These are phyloP conservation scores for Rynchops niger DNA, from an alignment of 2,113 vertebrate genomes.

Conservation along the genomic window DNA sequence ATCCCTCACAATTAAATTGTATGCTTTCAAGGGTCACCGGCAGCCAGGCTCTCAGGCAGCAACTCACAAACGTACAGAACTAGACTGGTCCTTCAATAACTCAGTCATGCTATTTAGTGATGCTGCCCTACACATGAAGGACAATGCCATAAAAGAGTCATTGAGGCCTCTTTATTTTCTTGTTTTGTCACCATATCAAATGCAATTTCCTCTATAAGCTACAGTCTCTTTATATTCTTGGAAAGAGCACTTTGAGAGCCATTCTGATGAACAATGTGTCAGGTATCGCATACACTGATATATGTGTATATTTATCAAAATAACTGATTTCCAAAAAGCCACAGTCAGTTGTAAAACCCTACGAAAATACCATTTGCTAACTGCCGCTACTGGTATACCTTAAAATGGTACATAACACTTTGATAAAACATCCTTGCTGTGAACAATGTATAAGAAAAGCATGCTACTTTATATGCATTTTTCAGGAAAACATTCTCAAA, in stretches of 20 bases:
- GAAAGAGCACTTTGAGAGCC: not conserved
- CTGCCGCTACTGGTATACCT: not conserved
- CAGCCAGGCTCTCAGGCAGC: not conserved
- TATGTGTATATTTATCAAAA: not conserved
- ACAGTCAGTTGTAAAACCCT: not conserved
- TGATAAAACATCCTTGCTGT: not conserved
- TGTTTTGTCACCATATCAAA: not conserved
- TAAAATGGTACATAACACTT: not conserved
- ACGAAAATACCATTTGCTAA: not conserved
- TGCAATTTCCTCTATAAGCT: not conserved
- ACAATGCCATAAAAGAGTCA: not conserved
- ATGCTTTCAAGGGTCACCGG: not conserved
- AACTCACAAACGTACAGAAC: not conserved
- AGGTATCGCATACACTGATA: not conserved
- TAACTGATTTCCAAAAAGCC: not conserved
- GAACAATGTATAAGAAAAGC: not conserved
- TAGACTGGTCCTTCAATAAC: not conserved
- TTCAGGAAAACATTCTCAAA: not conserved
- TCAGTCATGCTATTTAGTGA: no score
- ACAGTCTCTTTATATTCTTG: not conserved
- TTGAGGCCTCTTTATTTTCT: not conserved
- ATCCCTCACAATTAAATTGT: not conserved
- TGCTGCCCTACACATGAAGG: not conserved
- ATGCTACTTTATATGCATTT: accelerated
- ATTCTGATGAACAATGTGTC: not conserved